Evolutionary conservation across 2,113 vertebrate species (phyloP), one percentile per base, ranked within the genome.

Genomic region (Anguilla rostrata): DNA sequence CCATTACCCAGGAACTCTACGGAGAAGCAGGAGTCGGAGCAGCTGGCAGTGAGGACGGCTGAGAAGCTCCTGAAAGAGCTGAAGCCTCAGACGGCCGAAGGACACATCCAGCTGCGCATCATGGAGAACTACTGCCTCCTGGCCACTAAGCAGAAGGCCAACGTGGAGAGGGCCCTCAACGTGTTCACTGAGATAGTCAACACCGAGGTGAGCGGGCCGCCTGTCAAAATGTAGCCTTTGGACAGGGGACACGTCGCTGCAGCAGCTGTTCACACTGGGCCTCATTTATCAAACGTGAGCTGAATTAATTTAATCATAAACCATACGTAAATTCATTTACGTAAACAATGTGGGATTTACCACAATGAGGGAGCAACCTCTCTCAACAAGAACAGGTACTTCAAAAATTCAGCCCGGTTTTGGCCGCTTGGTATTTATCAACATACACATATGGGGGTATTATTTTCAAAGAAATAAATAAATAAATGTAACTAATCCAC

Each of bases 21-120:
- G 40, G 98, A 99, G 91, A 99, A 98, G 93, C 98, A 98, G 90
- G 98, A 99, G 86, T 99, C 98, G 0, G 96, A 98, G 87, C 97
- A 98, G 91, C 92, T 98, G 88, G 98, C 98, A 84, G 97, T 99
- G 87, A 95, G 97, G 92, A 99, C 98, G 26, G 98, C 98, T 18
- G 97, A 99, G 94, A 99, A 98, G 88, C 97, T 99, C 82, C 94
- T 99, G 85, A 98, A 97, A 89, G 98, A 99, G 86, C 93, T 99
- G 41, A 98, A 97, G 91, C 98, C 98, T 22, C 97, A 99, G 93
- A 99, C 97, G 0, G 2, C 92, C 16, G 95, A 97, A 41, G 98
- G 98, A 88, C 96, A 97, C 0, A 12, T 96, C n/a, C 98, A 99
- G 53, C 96, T 99, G 84, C 94, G 93, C 84, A 96, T 99, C 89